Base-by-base conservation (phyloP, 1,140 invertebrate genomes). In the Melitaea cinxia region DNA sequence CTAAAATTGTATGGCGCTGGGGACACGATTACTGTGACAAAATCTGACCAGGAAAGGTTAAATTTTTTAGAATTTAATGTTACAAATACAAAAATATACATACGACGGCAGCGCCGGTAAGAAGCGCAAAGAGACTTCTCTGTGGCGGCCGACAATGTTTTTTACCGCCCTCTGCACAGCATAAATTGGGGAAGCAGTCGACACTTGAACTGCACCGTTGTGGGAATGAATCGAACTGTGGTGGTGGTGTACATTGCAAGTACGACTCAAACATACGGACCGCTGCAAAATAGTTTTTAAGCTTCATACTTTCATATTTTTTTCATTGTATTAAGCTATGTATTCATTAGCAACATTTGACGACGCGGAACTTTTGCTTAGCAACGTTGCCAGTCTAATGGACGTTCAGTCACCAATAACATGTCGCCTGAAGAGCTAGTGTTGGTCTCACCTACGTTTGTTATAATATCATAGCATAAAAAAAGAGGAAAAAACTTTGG, bases 151-250 rank as follows among this genome's bases (percentile, higher is more conserved):
- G 91, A 70, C 95, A 95, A 59, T 93, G 92, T 69, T 93, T 93
- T 60, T 93, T 93, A 1, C 93, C 93, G 14, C 91, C 92, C 82
- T 95, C 95, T 73, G 95, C 94, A 54, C 95, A 95, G 79, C 95
- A 95, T 33, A 95, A 88, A 82, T 95, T 95, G 1, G 95, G 95
- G 76, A 95, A 95, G 82, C 95, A 95, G 80, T 95, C 94, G 6
- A 95, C 83, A 10, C 93, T 93, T 2, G 92, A 93, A 58, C 92
- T 93, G 75, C 95, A 95, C 9, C 91, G 80, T 72, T 94, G 80
- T 2, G 94, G 93, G 79, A 95, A 94, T 30, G 94, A 70, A 80
- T 95, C 94, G 45, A 94, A 91, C 35, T 92, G 92, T 1, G 94
- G 94, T 2, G 94, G 93, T n/a, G 93, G 83, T 5, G 94, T 94